Evolutionary conservation across 2,888 invertebrate genomes (phyloP), one percentile per base, ranked within the genome.

Genomic region (Sussaba pulchella): DNA sequence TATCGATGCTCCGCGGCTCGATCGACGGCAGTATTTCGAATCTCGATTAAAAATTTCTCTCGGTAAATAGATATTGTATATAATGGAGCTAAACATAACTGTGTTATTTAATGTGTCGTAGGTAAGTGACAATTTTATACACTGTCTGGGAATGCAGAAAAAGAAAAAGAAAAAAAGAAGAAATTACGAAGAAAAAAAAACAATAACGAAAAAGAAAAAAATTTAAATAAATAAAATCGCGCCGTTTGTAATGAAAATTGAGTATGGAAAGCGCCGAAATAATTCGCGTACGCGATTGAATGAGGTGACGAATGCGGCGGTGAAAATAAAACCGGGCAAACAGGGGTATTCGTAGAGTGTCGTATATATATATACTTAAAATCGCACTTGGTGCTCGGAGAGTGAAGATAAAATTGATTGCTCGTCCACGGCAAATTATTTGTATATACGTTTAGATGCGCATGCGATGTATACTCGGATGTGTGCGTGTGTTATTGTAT

Each of bases 51-150:
- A 80, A 63, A 72, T 52, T 79, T 78, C 70, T 83, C 77, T 82
- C 70, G 81, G 69, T 82, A 5, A 76, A 85, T 82, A 82, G 78
- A 82, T 52, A 83, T 83, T 85, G 85, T 85, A 85, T 79, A 84
- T 85, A 85, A 81, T 77, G 67, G 75, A 81, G 75, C 78, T 85
- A 83, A 74, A 84, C 75, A 84, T 84, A 84, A 83, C 71, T 85
- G 84, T 86, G 83, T 85, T 85, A 85, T 85, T 82, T 86, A 86
- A 86, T 80, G 73, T 82, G 81, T 84, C 75, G 83, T 86, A 75
- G 83, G 69, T 84, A 84, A 84, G 84, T 82, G 84, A 85, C 78
- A 80, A 84, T 86, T 87, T 87, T 85, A 85, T 87, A 86, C 83
- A 83, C 82, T 83, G 77, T 86, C 82, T 83, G 83, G 81, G 77